Percentiles rank a stretch among this genome's conserved stretches.
Evolutionary conservation across 2,113 vertebrate species (phyloP).

Genomic region (Gasterosteus aculeatus): DNA sequence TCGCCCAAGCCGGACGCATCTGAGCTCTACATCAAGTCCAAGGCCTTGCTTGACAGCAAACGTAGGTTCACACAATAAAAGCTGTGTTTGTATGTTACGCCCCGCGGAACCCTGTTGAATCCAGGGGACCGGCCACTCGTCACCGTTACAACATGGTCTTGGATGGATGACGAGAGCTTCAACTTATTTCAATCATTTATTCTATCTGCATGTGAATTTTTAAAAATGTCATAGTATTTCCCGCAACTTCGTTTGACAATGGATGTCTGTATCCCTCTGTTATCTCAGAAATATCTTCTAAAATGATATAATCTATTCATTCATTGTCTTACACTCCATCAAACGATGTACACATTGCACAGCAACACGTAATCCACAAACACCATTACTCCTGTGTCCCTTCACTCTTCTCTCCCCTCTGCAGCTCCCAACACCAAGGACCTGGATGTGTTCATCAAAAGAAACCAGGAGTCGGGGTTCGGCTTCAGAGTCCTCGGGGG

Average conservation of each 20-base stretch:
- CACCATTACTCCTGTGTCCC: not conserved
- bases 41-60: slow-evolving; percentile 91
- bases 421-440: slow-evolving; percentile 94
- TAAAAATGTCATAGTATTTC: not conserved
- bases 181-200: not conserved
- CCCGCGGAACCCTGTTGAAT: not conserved
- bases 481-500: slow-evolving; percentile 97
- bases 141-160: not conserved
- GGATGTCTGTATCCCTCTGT: not conserved
- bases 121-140: too few species aligned
- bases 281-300: not conserved
- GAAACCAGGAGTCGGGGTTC: slow-evolving; percentile 97
- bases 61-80: slow-evolving; percentile 83
- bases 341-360: not conserved
- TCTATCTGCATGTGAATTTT: too few species aligned
- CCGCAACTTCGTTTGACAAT: not conserved
- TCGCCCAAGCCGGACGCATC: slow-evolving; percentile 95
- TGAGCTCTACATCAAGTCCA: slow-evolving; percentile 95
- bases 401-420: slow-evolving; percentile 17
- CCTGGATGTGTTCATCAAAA: slow-evolving; percentile 92
- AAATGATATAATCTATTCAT: not conserved
- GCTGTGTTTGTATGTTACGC: not conserved
- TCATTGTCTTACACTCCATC: not conserved
- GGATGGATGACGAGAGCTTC: not conserved
- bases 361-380: not conserved